phyloP scores from a whole-genome alignment of 2,113 vertebrate genomes.

The Leptosomus discolor region DNA sequence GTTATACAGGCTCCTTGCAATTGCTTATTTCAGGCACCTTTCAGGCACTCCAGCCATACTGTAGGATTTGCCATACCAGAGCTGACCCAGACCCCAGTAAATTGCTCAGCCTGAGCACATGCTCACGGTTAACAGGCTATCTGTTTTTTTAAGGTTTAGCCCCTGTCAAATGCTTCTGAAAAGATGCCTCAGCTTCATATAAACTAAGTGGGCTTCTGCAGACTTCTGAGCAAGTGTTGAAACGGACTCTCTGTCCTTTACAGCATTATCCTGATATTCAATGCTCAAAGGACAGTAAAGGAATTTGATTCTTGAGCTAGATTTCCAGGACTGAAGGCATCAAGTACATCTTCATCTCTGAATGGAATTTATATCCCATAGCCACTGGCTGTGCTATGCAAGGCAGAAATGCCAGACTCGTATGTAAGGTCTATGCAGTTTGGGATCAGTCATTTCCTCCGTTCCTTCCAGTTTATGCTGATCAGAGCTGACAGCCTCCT shows the following conservation, averaged over 20 bases:
- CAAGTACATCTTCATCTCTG: not conserved
- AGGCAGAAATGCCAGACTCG: not conserved
- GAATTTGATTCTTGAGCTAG: not conserved
- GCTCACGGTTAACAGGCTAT: not conserved
- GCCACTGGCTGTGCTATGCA: not conserved
- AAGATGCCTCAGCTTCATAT: not conserved
- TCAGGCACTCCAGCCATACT: not conserved
- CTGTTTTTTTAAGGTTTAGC: not conserved
- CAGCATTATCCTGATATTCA: not conserved
- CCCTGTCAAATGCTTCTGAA: not conserved
- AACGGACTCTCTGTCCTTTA: not conserved
- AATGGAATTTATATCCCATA: rapidly evolving
- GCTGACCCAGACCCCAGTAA: not conserved
- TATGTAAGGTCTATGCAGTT: not conserved
- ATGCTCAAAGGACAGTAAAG: not conserved
- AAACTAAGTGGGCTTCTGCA: not conserved
- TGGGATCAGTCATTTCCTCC: not conserved
- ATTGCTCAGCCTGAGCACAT: not conserved
- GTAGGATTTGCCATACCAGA: not conserved
- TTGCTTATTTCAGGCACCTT: not conserved
- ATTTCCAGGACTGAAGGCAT: not conserved
- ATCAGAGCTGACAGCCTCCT: not conserved
- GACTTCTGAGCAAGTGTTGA: not conserved
- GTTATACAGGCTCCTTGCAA: not conserved
- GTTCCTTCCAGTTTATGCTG: not conserved